Evolutionary conservation across 30 jellyfish, hydroid and myxozoan species (phyloP), one percentile per base, ranked within the genome.

Genomic region (Mastigias papua): DNA sequence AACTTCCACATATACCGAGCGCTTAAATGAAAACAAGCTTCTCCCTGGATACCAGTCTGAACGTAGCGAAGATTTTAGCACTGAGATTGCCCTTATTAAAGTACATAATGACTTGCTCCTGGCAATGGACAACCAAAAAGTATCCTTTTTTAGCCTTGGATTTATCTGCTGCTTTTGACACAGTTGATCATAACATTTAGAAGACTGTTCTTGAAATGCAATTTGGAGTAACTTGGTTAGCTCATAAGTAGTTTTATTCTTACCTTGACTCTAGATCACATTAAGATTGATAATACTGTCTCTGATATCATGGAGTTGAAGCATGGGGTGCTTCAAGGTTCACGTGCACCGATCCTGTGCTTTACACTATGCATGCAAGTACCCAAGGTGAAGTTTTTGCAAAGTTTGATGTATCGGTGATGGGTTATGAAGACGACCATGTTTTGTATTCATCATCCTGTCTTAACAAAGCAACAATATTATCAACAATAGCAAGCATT

Each of bases 391-490:
- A 57, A 20, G 69, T 57, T 57, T 57, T 57, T 23, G 69, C 8
- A 17, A 23, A 10, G 69, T 57, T 57, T 19, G 19, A 57, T 57
- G 30, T 23, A 57, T 57, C 54, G 54, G 13, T 42, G 13, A 42
- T 42, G 54, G 54, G 54, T 42, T 42, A 42, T 42, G 54, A 8
- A 42, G 54, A 42, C 13, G 54, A 15, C 54, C 54, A 42, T 42
- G 54, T 15, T 42, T 8, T 42, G 54, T 42, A 42, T 42, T 42
- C 13, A 42, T 72, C 73, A 33, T 72, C 69, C 33, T 30, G 84
- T 72, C 84, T 72, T 31, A 73, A 72, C 84, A 72, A 72, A 72
- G 84, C 29, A 72, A 72, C 67, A 31, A 30, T 72, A 72, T 37
- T 73, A 72, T 72, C 84, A 72, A 72, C 73, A 72, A 72, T 72